A percentile compares a stretch with the other conserved stretches of the same genome.
Evolutionary conservation across 2,797 vertebrate species (phyloP).

Genomic region (Melanogrammus aeglefinus): DNA sequence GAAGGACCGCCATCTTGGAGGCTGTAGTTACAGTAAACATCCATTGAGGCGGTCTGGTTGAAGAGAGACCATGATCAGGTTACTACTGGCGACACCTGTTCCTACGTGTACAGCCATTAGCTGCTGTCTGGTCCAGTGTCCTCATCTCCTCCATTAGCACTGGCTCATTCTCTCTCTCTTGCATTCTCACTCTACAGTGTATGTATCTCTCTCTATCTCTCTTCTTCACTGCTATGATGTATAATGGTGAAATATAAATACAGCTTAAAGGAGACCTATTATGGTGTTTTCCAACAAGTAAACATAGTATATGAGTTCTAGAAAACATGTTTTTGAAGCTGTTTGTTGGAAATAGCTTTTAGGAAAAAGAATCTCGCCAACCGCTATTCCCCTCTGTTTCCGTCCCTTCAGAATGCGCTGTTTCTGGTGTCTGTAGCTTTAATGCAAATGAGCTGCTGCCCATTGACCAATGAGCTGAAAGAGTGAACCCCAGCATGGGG

Average conservation of each 20-base stretch:
- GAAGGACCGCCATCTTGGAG: background rate
- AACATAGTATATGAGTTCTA: no score
- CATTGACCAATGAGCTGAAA: no score
- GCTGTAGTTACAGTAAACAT: background rate
- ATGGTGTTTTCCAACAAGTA: no score
- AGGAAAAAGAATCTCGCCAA: no score
- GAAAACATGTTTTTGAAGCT: no score
- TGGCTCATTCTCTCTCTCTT: background rate
- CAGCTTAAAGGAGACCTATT: no score
- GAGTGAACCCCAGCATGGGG: no score
- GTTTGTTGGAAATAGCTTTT: no score
- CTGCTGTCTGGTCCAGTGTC: background rate
- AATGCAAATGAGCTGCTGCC: no score
- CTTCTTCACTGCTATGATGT: background rate
- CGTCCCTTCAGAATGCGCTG: no score
- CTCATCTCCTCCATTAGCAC: background rate
- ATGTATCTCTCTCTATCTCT: background rate
- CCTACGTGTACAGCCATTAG: background rate
- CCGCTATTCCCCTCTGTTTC: no score
- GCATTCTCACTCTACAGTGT: background rate
- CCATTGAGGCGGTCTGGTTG: background rate
- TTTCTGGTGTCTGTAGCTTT: no score
- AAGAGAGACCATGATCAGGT: background rate
- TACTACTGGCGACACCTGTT: background rate
- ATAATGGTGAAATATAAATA: background rate